Percentiles rank a stretch among this genome's conserved stretches.
Evolutionary conservation across 2,113 vertebrate species (phyloP).

Genomic region (Candoia aspera): DNA sequence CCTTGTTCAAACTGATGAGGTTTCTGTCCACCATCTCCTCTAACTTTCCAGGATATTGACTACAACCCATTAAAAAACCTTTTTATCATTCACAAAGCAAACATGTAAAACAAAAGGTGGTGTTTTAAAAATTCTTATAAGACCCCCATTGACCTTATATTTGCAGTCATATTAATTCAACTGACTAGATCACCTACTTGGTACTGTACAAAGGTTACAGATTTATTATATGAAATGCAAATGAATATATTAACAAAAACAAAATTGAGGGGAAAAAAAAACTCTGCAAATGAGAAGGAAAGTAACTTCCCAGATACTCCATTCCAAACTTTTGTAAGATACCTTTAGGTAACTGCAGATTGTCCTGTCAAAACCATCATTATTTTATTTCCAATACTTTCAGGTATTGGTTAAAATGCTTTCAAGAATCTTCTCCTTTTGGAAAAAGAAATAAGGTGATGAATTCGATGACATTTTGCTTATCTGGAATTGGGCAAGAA

Average conservation of each 20-base stretch:
- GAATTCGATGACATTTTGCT: neutral
- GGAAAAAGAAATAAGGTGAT: slow-evolving; percentile 1
- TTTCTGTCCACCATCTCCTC: neutral
- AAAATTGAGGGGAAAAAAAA: too few relatives aligned
- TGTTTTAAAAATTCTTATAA: neutral
- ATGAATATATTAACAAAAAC: too few relatives aligned
- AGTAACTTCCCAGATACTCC: slow-evolving; percentile 53
- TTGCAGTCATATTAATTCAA: neutral
- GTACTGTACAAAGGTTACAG: slow-evolving; percentile 13
- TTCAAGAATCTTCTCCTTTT: slow-evolving; percentile 3
- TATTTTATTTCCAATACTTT: slow-evolving; percentile 44
- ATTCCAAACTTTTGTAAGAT: slow-evolving; percentile 54
- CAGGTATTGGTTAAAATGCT: slow-evolving; percentile 50
- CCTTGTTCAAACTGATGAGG: neutral
- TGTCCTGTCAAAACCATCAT: slow-evolving; percentile 55
- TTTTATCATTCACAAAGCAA: neutral
- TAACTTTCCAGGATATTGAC: neutral
- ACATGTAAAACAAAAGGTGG: neutral
- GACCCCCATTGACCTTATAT: neutral
- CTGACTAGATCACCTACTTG: neutral
- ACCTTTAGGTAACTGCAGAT: slow-evolving; percentile 58
- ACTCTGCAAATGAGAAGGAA: slow-evolving; percentile 35
- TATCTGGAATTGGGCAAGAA: slow-evolving; percentile 11
- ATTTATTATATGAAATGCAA: slow-evolving; percentile 32
- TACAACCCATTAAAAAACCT: neutral